phyloP scores from a whole-genome alignment of 2,888 invertebrate species.

The Caenorhabditis sinica region DNA sequence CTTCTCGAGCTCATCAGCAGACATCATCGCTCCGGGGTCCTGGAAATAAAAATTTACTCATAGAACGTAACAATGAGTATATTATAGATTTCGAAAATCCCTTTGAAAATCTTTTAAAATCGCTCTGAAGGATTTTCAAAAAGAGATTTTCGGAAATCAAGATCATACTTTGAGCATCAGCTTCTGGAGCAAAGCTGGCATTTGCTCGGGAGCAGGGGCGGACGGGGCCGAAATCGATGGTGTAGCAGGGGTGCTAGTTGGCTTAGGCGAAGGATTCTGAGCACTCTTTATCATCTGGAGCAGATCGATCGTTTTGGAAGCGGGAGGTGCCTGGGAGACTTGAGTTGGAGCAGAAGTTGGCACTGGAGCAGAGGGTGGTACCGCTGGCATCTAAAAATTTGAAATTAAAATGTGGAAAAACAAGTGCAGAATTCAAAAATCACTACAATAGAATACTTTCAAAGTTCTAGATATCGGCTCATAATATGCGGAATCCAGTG shows the following conservation, averaged over 20 bases:
- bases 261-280: slow-evolving; percentile 18
- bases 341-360: slow-evolving; percentile 20
- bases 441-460: too few relatives aligned
- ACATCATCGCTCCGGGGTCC: slow-evolving; percentile 61
- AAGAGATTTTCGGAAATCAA: too few relatives aligned
- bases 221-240: slow-evolving; percentile 10
- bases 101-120: too few relatives aligned
- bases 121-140: too few relatives aligned
- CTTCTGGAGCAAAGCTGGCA: slow-evolving; percentile 70
- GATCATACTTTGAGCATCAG: slow-evolving; percentile 63
- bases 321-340: neutral
- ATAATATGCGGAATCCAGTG: too few relatives aligned
- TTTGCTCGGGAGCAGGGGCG: slow-evolving; percentile 24
- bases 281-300: slow-evolving; percentile 63
- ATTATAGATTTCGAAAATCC: too few relatives aligned
- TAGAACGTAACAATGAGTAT: too few relatives aligned
- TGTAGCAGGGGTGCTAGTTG: neutral
- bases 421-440: too few relatives aligned
- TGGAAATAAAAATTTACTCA: too few relatives aligned
- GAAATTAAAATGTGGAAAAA: too few relatives aligned
- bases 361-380: slow-evolving; percentile 19
- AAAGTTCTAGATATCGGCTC: too few relatives aligned
- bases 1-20: slow-evolving; percentile 72
- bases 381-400: too few relatives aligned
- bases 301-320: slow-evolving; percentile 45